These are phyloP conservation scores for Alces alces DNA, from an alignment of 2,113 vertebrate genomes.

Conservation along the genomic window DNA sequence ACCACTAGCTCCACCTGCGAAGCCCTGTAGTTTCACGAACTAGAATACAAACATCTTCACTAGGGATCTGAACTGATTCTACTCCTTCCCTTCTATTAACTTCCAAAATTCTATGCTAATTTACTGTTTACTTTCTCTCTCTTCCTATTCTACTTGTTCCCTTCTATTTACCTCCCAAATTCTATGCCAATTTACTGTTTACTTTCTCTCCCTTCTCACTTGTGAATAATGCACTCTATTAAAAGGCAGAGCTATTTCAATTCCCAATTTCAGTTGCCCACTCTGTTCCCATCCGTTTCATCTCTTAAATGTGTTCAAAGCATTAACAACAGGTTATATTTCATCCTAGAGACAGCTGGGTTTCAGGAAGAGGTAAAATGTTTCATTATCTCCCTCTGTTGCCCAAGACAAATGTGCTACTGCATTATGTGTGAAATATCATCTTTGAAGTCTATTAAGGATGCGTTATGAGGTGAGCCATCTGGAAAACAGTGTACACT, in stretches of 20 bases:
- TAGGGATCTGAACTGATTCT: not conserved
- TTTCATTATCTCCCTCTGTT: constrained; percentile 31
- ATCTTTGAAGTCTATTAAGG: constrained; percentile 35
- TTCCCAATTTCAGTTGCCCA: not conserved
- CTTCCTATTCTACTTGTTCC: not conserved
- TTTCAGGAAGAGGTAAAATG: constrained; percentile 19
- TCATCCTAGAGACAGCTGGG: constrained; percentile 27
- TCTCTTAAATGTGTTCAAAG: not conserved
- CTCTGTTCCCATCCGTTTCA: not conserved
- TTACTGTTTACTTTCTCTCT: not conserved
- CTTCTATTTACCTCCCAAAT: not conserved
- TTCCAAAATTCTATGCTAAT: not conserved
- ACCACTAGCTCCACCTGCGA: not conserved
- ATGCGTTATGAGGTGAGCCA: constrained; percentile 18
- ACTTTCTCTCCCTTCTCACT: not conserved
- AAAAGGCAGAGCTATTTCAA: not conserved
- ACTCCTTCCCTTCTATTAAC: not conserved
- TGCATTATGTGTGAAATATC: constrained; percentile 31
- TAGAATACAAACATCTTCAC: not conserved
- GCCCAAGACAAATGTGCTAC: constrained; percentile 42
- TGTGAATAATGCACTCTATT: not conserved
- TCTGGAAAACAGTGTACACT: constrained; percentile 32
- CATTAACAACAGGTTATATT: constrained; percentile 30
- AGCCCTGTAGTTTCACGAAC: not conserved
- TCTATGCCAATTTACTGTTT: not conserved